Percentiles rank a stretch among this genome's conserved stretches.
These are phyloP conservation scores for Sturmia bella DNA, from an alignment of 2,888 invertebrate species.

Conservation along the genomic window DNA sequence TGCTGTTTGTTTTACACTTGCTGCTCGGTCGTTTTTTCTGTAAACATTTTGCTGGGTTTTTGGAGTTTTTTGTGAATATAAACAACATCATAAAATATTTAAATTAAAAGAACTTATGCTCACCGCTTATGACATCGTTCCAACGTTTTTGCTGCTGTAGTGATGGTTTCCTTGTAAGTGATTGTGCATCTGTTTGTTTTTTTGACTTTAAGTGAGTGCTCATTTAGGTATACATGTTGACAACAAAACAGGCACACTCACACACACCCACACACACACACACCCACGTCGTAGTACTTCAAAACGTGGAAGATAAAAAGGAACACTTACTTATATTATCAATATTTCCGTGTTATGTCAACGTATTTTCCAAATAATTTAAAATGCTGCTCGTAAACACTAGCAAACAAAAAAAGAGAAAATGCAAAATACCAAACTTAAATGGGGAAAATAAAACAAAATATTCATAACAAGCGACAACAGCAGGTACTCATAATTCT, in stretches of 20 bases:
- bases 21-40: too few species aligned
- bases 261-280: not conserved
- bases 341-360: constrained; percentile 74
- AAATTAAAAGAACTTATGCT: constrained; percentile 79
- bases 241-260: not conserved
- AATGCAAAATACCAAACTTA: not conserved
- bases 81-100: constrained; percentile 75
- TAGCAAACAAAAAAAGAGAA: not conserved
- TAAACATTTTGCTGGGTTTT: constrained; percentile 24
- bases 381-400: constrained; percentile 47
- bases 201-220: constrained; percentile 10
- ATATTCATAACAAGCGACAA: not conserved
- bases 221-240: not conserved
- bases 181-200: not conserved
- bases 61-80: constrained; percentile 8
- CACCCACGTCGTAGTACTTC: not conserved
- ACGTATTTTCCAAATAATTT: constrained; percentile 68
- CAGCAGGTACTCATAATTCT: not conserved
- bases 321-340: constrained; percentile 45
- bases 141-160: constrained; percentile 27
- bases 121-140: constrained; percentile 74
- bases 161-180: constrained; percentile 34
- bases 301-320: constrained; percentile 7
- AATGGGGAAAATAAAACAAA: constrained; percentile 18
- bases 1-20: too few species aligned